Evolutionary conservation across 2,797 vertebrate species (phyloP).

Genomic region (Acomys russatus): DNA sequence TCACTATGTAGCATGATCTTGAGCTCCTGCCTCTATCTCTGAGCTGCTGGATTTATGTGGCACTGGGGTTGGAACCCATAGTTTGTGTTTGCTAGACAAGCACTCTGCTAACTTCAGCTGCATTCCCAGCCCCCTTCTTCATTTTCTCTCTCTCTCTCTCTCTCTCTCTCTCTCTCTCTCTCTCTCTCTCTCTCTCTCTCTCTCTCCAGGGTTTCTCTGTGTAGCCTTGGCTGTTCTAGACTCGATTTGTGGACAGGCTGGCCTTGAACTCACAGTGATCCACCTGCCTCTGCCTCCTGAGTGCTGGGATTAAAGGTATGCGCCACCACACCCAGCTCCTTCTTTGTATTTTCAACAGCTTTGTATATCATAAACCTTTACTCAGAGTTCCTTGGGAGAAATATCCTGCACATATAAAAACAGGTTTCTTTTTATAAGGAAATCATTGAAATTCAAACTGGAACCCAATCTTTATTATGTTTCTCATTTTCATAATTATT

Average conservation of each 20-base stretch:
- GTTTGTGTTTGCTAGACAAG: not conserved
- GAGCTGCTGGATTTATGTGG: not conserved
- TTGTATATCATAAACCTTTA: slow-evolving; percentile 49
- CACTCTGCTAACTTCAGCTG: not conserved
- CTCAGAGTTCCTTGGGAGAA: slow-evolving; percentile 28
- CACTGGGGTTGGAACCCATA: not conserved
- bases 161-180: too few relatives aligned
- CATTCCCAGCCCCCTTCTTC: not conserved
- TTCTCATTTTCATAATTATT: slow-evolving; percentile 51
- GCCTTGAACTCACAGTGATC: too few relatives aligned
- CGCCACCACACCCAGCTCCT: too few relatives aligned
- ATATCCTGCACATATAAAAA: slow-evolving; percentile 41
- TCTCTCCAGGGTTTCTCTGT: too few relatives aligned
- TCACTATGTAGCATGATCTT: not conserved
- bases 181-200: too few relatives aligned
- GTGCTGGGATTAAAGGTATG: too few relatives aligned
- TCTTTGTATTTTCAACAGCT: slow-evolving; percentile 13
- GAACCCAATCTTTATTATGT: slow-evolving; percentile 38
- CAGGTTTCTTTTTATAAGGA: slow-evolving; percentile 52
- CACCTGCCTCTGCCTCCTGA: too few relatives aligned
- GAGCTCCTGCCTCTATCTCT: not conserved
- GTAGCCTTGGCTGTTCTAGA: too few relatives aligned
- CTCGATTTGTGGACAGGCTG: too few relatives aligned
- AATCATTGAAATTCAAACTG: slow-evolving; percentile 55
- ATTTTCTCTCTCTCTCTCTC: not conserved